Evolutionary conservation across 1,140 invertebrate genomes (phyloP), one percentile per base, ranked within the genome.

Genomic region (Bombus vancouverensis): DNA sequence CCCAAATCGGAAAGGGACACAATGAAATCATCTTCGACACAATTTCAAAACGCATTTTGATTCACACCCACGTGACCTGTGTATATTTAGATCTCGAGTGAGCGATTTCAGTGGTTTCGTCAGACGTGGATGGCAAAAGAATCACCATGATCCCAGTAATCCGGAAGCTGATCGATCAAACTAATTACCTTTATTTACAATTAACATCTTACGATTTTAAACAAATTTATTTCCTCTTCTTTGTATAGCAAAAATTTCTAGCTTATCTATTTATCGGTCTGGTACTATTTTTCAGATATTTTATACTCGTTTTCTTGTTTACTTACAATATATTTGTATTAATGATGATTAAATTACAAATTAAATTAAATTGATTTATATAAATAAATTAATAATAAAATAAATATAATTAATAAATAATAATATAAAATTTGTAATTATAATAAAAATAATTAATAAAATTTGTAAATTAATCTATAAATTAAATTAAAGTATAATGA

Each of bases 61-160:
- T 83, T 76, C 74, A 70, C 74, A 77, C 74, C 82, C 74, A 71
- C 74, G 65, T 65, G 59, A 44, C 12, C 18, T 28, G 34, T 6
- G 32, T 83, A 77, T 77, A 77, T 83, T 83, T 83, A 77, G 47
- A 75, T 32, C 18, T 57, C 47, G 34, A 62, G 66, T 77, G 82
- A 83, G 62, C 53, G 72, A 68, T 75, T 83, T 75, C 72, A 42
- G 53, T 34, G 81, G 53, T 75, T 74, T 75, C 42, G 18, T 66
- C 6, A 57, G 32, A 25, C 39, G 66, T 28, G 57, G 34, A 66
- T 59, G 37, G 37, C 68, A 42, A 73, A 73, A 81, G 68, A 62
- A 72, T 75, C 73, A 32, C 22, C 37, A 28, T 28, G 34, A 39
- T 39, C 59, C 22, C 25, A 32, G 42, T 37, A 81, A 74, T 65